These are phyloP conservation scores for Ascaphus truei DNA, from an alignment of 2,113 vertebrate species.

Conservation along the genomic window DNA sequence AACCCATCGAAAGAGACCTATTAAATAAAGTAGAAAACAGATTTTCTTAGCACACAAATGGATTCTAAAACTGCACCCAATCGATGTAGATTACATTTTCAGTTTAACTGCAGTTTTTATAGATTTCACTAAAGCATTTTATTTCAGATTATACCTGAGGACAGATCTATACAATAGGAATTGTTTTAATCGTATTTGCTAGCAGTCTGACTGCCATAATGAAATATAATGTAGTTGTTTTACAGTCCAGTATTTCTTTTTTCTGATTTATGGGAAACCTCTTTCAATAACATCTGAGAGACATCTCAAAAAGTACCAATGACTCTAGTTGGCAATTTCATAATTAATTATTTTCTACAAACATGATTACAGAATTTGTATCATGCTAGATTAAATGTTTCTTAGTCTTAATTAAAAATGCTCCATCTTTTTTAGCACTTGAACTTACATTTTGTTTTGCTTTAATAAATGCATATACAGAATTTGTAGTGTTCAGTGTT, in stretches of 20 bases:
- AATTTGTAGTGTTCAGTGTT: too few relatives aligned
- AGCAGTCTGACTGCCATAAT: constrained; percentile 42
- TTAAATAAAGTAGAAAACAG: constrained; percentile 18
- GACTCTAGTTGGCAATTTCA: too few relatives aligned
- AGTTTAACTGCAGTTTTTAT: constrained; percentile 55
- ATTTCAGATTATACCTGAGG: constrained; percentile 50
- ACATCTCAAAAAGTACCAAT: too few relatives aligned
- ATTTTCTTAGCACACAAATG: constrained; percentile 37
- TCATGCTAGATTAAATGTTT: constrained; percentile 28
- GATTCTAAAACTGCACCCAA: constrained; percentile 44
- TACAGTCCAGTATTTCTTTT: constrained; percentile 41
- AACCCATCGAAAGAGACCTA: constrained; percentile 14
- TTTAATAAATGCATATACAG: too few relatives aligned
- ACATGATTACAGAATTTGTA: constrained; percentile 39
- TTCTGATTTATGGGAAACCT: constrained; percentile 38
- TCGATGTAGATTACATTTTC: constrained; percentile 61
- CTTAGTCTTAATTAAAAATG: too few relatives aligned
- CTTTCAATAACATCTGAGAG: constrained; percentile 38
- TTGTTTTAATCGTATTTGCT: constrained; percentile 58
- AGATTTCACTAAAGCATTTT: constrained; percentile 56
- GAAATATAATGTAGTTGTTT: constrained; percentile 48
- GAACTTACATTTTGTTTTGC: too few relatives aligned
- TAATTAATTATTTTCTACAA: constrained; percentile 38
- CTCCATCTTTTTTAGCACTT: too few relatives aligned
- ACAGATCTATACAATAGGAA: constrained; percentile 59